Evolutionary conservation across 2,113 vertebrate genomes (phyloP).

Genomic region (Oenanthe melanoleuca): DNA sequence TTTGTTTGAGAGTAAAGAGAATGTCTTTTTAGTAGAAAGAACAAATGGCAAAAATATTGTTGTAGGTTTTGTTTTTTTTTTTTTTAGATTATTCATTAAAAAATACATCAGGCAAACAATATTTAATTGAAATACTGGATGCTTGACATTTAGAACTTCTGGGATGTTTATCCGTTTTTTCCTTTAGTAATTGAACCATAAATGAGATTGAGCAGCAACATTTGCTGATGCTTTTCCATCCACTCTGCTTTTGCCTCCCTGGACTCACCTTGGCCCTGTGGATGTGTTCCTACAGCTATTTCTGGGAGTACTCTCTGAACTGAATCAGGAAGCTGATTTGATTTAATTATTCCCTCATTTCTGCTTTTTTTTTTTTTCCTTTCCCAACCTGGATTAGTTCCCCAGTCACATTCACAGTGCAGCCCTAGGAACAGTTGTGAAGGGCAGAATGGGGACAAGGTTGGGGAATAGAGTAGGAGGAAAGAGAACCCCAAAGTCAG

Average conservation of each 20-base stretch:
- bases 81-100: not conserved
- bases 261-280: not conserved
- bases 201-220: not conserved
- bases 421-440: not conserved
- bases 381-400: not conserved
- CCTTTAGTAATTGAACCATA: not conserved
- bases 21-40: not conserved
- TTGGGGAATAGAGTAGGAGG: not conserved
- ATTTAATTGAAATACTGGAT: not conserved
- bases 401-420: not conserved
- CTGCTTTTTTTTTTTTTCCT: not conserved
- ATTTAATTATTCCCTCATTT: conserved; percentile 1
- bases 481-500: not conserved
- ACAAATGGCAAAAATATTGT: not conserved
- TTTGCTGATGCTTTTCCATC: not conserved
- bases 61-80: not conserved
- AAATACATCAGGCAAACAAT: not conserved
- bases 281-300: not conserved
- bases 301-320: not conserved
- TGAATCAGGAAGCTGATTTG: conserved; percentile 1
- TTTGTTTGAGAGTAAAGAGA: not conserved
- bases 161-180: not conserved
- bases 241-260: not conserved
- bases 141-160: not conserved
- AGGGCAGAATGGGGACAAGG: not conserved